phyloP scores from a whole-genome alignment of 2,888 invertebrate species.

The Deilephila elpenor region DNA sequence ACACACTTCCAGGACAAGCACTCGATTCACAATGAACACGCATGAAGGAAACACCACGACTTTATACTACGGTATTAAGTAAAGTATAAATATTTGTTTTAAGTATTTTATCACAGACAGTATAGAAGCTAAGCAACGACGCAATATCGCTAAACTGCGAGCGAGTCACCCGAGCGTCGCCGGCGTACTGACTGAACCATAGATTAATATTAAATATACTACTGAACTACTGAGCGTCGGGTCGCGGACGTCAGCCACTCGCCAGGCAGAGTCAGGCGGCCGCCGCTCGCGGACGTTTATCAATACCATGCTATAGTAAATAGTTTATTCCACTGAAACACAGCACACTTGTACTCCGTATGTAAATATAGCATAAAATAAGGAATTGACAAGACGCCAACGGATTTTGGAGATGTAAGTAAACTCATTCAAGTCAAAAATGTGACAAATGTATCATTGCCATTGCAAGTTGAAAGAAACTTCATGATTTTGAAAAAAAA shows the following conservation, averaged over 20 bases:
- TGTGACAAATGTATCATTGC: too few relatives aligned
- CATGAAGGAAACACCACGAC: neutral
- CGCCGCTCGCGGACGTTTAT: neutral
- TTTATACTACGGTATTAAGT: slow-evolving; percentile 32
- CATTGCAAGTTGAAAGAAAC: too few relatives aligned
- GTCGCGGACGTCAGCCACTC: neutral
- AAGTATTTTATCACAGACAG: slow-evolving; percentile 47
- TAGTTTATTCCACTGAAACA: slow-evolving; percentile 6
- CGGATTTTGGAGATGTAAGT: neutral
- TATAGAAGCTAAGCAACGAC: slow-evolving; percentile 36
- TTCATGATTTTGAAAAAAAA: too few relatives aligned
- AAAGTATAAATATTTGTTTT: slow-evolving; percentile 38
- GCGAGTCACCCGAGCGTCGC: slow-evolving; percentile 51
- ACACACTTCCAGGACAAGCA: slow-evolving; percentile 34
- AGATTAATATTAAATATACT: too few relatives aligned
- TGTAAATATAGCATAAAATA: slow-evolving; percentile 30
- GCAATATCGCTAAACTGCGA: slow-evolving; percentile 34
- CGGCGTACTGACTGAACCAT: slow-evolving; percentile 53
- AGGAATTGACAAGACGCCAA: neutral
- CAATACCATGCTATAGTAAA: neutral
- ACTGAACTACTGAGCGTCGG: neutral
- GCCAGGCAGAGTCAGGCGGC: neutral
- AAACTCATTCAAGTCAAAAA: neutral
- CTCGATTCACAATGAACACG: slow-evolving; percentile 33
- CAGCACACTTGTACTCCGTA: neutral